A percentile compares a stretch with the other conserved stretches of the same genome.
These are phyloP conservation scores for Eretmochelys imbricata DNA, from an alignment of 2,113 vertebrate genomes.

Conservation along the genomic window DNA sequence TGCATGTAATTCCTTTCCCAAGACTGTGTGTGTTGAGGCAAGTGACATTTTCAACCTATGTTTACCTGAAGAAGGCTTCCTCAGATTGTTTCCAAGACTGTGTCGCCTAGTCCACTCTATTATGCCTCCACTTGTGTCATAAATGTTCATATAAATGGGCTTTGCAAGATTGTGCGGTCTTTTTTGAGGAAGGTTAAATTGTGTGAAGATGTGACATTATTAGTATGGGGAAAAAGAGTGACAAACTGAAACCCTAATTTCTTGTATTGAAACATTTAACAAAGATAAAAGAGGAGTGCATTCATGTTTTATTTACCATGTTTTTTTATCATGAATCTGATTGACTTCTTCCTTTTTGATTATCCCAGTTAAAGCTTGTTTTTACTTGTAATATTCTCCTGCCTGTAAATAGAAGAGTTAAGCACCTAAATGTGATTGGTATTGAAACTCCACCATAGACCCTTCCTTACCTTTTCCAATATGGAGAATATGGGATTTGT, in stretches of 20 bases:
- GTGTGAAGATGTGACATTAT: neutral
- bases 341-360: neutral
- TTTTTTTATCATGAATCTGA: neutral
- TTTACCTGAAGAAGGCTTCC: neutral
- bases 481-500: conserved; percentile 4
- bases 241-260: neutral
- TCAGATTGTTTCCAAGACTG: neutral
- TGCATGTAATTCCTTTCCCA: neutral
- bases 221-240: neutral
- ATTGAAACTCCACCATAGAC: neutral
- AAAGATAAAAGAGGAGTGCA: no score
- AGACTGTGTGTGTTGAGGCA: neutral
- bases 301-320: neutral
- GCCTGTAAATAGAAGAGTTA: neutral
- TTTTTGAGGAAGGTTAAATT: neutral
- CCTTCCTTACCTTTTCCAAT: conserved; percentile 21
- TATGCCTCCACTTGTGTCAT: neutral
- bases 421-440: neutral
- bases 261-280: neutral
- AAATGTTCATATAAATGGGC: neutral
- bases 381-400: neutral
- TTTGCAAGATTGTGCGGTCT: neutral
- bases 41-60: neutral
- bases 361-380: neutral
- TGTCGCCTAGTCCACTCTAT: neutral